A percentile compares a stretch with the other conserved stretches of the same genome.
Conservation (phyloP, 2,888 invertebrate genomes). For the Myathropa florea region DNA sequence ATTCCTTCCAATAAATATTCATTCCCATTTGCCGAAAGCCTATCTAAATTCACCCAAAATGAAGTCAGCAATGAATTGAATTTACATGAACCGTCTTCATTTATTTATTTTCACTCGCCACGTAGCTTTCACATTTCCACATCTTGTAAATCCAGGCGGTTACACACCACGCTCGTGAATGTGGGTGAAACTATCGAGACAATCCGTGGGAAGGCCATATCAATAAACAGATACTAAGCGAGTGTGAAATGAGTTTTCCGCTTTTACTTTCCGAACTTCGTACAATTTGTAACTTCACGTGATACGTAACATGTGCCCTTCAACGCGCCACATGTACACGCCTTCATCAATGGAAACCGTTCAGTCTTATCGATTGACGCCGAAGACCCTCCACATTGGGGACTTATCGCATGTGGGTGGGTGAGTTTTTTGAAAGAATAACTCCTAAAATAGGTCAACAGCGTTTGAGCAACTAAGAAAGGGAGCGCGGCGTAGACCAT, state of each 20-base stretch:
- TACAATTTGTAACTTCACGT: neutral
- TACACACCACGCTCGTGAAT: neutral
- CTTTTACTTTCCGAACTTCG: slow-evolving; percentile 2
- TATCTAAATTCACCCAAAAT: neutral
- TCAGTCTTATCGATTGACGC: slow-evolving; percentile 19
- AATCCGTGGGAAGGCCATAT: neutral
- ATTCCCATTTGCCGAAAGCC: neutral
- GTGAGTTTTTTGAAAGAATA: neutral
- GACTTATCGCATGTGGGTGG: neutral
- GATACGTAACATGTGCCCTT: slow-evolving; percentile 8
- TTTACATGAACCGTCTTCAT: neutral
- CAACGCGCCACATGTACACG: neutral
- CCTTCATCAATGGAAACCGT: neutral
- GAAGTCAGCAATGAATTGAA: neutral
- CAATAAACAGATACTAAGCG: neutral
- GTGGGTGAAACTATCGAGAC: neutral
- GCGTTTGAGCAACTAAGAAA: slow-evolving; percentile 14
- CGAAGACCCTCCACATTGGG: neutral
- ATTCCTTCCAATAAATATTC: neutral
- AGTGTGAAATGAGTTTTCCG: neutral
- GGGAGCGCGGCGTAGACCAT: neutral
- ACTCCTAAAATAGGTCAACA: slow-evolving; percentile 25
- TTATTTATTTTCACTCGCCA: neutral
- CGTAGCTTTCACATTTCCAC: neutral
- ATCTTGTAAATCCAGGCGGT: neutral